Evolutionary conservation across 2,888 invertebrate species (phyloP).

Genomic region (Glaucopsyche alexis): DNA sequence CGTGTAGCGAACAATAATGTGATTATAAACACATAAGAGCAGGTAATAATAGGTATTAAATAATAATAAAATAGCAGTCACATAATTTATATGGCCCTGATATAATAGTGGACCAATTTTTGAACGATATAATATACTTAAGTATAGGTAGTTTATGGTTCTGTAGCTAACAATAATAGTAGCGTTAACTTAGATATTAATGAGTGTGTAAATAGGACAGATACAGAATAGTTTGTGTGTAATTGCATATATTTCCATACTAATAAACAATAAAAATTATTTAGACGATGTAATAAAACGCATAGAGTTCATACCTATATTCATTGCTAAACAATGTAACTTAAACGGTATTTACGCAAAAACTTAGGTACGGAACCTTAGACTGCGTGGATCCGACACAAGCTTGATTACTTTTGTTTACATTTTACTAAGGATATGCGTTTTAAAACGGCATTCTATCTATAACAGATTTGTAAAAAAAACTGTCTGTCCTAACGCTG

Average conservation of each 20-base stretch:
- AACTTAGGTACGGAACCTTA: not conserved
- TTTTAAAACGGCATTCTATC: no score
- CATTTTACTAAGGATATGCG: not conserved
- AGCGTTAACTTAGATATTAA: not conserved
- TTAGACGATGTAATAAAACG: no score
- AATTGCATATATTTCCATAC: not conserved
- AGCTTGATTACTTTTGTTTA: not conserved
- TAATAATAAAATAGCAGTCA: not conserved
- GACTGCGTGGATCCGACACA: not conserved
- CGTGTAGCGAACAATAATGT: not conserved
- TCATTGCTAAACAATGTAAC: no score
- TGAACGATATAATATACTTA: not conserved
- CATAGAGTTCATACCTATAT: no score
- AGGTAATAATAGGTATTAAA: not conserved
- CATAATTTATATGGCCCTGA: not conserved
- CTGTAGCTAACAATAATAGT: not conserved
- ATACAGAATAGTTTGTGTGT: not conserved
- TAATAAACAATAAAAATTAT: not conserved
- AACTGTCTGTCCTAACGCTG: no score
- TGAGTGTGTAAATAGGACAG: conserved; percentile 5
- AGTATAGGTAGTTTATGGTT: not conserved
- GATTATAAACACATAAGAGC: not conserved
- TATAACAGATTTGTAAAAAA: no score
- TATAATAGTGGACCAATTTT: not conserved
- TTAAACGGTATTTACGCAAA: no score